Conservation (phyloP, 2,888 invertebrate genomes). For the Prostheceraeus crozeri region DNA sequence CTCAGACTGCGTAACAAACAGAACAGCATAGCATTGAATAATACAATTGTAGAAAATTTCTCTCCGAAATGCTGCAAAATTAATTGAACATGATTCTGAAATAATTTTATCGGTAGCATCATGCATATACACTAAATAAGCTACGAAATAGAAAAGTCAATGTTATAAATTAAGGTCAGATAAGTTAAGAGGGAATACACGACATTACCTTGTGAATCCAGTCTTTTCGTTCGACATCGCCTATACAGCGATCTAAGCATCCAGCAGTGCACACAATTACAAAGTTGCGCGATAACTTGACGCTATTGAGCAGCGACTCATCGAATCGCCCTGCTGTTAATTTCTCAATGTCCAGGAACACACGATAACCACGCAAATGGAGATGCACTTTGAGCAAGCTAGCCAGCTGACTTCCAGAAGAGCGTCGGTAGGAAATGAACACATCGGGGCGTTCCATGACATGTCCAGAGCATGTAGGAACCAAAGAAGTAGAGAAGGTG, state of each 20-base stretch:
- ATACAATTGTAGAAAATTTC: too few relatives aligned
- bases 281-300: constrained; percentile 90
- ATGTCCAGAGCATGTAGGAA: too few relatives aligned
- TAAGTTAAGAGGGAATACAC: too few relatives aligned
- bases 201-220: constrained; percentile 89
- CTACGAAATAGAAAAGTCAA: too few relatives aligned
- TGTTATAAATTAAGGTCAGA: too few relatives aligned
- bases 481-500: too few relatives aligned
- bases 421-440: constrained; percentile 91
- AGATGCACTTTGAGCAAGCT: constrained; percentile 75
- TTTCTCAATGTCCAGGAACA: constrained; percentile 95
- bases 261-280: constrained; percentile 87
- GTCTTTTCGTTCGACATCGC: constrained; percentile 86
- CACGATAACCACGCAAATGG: constrained; percentile 85
- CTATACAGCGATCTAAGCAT: constrained; percentile 84
- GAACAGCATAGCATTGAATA: too few relatives aligned
- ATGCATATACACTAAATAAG: too few relatives aligned
- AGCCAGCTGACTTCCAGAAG: constrained; percentile 91
- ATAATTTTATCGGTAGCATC: too few relatives aligned
- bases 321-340: constrained; percentile 97
- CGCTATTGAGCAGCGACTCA: constrained; percentile 89
- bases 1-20: too few relatives aligned
- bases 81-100: too few relatives aligned
- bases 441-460: constrained; percentile 68
- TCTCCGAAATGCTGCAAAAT: too few relatives aligned